These are phyloP conservation scores for Cordylochernes scorpioides DNA, from an alignment of 2,888 invertebrate species.

Conservation along the genomic window DNA sequence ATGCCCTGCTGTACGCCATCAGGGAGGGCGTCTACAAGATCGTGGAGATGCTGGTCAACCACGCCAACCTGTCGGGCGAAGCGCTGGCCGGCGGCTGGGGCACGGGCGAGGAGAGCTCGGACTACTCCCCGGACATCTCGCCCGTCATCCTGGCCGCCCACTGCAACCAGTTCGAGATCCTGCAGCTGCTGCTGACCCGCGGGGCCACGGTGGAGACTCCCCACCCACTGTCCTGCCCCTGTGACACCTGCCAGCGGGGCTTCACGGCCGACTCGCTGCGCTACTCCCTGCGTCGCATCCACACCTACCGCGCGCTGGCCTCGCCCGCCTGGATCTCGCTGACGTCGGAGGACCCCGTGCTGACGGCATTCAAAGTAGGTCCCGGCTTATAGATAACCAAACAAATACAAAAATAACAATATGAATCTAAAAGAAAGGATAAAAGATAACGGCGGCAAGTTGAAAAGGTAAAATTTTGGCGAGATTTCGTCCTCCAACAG, in stretches of 20 bases:
- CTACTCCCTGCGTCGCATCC: constrained; percentile 27
- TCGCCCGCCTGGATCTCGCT: constrained; percentile 31
- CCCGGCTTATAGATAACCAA: no score
- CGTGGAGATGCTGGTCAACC: constrained; percentile 30
- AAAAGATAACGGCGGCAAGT: no score
- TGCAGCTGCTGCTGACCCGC: constrained; percentile 26
- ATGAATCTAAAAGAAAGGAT: no score
- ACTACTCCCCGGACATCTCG: constrained; percentile 28
- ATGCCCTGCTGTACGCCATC: constrained; percentile 28
- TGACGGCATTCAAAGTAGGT: constrained; percentile 25
- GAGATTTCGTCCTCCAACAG: no score
- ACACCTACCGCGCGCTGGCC: constrained; percentile 28
- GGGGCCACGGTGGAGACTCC: constrained; percentile 25
- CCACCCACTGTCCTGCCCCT: constrained; percentile 24
- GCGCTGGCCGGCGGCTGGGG: constrained; percentile 29
- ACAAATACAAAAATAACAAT: no score
- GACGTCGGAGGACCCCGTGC: constrained; percentile 28
- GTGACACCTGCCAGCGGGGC: constrained; percentile 22
- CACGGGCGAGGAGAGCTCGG: constrained; percentile 24
- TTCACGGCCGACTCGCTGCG: constrained; percentile 26
- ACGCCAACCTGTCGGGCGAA: constrained; percentile 25
- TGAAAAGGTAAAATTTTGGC: no score
- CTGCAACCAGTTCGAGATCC: constrained; percentile 30
- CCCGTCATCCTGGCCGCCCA: constrained; percentile 27
- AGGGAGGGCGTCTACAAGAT: constrained; percentile 28